These are phyloP conservation scores for Agrilus planipennis DNA, from an alignment of 1,140 invertebrate genomes.

Conservation along the genomic window DNA sequence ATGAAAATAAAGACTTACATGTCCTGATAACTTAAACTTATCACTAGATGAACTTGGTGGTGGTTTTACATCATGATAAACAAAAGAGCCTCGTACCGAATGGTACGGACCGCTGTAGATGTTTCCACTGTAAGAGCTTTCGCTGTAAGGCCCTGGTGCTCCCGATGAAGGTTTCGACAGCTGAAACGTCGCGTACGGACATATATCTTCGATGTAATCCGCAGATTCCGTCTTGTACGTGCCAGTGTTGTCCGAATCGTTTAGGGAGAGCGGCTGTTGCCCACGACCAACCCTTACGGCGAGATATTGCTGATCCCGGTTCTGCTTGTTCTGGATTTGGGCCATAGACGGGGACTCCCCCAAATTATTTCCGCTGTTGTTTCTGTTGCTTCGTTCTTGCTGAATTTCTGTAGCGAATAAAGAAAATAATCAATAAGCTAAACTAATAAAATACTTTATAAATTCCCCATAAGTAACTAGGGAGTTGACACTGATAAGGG, in stretches of 20 bases:
- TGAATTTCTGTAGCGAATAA: conserved; percentile 31
- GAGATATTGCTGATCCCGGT: conserved; percentile 60
- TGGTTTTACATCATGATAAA: conserved; percentile 71
- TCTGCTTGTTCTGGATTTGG: conserved; percentile 62
- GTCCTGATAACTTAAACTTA: conserved; percentile 47
- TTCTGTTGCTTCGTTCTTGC: conserved; percentile 30
- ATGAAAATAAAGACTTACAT: conserved; percentile 34
- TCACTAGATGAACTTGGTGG: conserved; percentile 45
- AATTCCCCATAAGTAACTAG: background rate
- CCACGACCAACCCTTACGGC: conserved; percentile 39
- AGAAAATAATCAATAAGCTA: no score
- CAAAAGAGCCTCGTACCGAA: conserved; percentile 76
- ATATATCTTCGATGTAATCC: conserved; percentile 83
- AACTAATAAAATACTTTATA: background rate
- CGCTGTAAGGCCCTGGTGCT: no score
- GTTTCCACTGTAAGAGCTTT: conserved; percentile 80
- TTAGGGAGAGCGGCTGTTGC: conserved; percentile 31
- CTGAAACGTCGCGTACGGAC: conserved; percentile 83
- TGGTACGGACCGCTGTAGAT: conserved; percentile 75
- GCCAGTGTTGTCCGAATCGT: conserved; percentile 19
- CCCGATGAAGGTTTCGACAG: conserved; percentile 70
- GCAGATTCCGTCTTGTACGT: conserved; percentile 30
- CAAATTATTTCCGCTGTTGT: conserved; percentile 33
- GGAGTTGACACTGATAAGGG: background rate
- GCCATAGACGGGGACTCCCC: conserved; percentile 58